Conservation (phyloP, 2,797 vertebrate species). For the Anguilla megastoma region DNA sequence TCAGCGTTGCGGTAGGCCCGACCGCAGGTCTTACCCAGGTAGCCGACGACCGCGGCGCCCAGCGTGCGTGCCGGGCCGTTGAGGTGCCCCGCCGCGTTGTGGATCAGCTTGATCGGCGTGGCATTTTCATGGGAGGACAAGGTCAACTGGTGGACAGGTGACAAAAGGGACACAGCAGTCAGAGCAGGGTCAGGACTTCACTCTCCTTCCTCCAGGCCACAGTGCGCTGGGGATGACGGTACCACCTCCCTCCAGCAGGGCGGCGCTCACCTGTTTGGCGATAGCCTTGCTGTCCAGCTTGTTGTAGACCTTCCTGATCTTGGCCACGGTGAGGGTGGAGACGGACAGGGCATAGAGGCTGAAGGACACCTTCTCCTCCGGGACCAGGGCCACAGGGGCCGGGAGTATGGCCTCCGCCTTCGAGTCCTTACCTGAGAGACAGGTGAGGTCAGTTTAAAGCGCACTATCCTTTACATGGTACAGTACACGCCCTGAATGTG, state of each 20-base stretch:
- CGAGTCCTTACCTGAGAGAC: constrained; percentile 85
- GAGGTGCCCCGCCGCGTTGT: constrained; percentile 92
- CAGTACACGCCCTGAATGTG: not conserved
- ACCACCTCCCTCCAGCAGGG: not conserved
- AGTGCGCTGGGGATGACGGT: not conserved
- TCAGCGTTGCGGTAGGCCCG: not conserved
- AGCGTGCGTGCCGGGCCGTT: constrained; percentile 90
- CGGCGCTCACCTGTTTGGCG: constrained; percentile 86
- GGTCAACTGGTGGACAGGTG: constrained; percentile 72
- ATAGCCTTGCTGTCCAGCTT: constrained; percentile 98
- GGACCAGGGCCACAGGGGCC: constrained; percentile 82
- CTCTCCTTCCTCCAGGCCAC: not conserved
- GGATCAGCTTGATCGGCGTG: constrained; percentile 92
- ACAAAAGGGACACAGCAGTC: not conserved
- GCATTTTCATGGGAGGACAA: constrained; percentile 98
- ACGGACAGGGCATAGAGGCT: constrained; percentile 92
- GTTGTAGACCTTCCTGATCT: constrained; percentile 96
- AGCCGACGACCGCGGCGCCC: constrained; percentile 92
- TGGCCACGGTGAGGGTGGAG: constrained; percentile 90
- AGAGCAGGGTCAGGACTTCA: not conserved
- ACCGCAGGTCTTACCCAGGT: constrained; percentile 79
- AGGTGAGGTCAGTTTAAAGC: not conserved
- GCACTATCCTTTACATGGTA: not conserved
- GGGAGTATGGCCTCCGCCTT: constrained; percentile 81
- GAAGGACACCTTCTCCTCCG: constrained; percentile 97